Conservation (phyloP, 30 jellyfish, hydroid and myxozoan genomes). For the Aurelia aurita region DNA sequence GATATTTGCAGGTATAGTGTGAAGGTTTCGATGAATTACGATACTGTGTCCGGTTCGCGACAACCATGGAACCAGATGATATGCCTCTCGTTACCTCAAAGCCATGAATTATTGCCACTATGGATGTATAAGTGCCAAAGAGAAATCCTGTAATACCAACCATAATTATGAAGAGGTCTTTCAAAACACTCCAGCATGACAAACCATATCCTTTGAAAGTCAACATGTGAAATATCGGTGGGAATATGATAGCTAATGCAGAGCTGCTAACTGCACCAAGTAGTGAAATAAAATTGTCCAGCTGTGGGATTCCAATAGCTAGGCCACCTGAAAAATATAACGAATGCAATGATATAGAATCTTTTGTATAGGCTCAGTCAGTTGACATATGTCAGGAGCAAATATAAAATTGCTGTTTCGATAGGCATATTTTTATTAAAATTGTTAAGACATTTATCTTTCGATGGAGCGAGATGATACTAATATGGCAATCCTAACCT, state of each 20-base stretch:
- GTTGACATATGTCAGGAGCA: no score
- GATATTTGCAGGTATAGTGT: constrained; percentile 44
- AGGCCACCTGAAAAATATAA: constrained; percentile 78
- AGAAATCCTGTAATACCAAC: constrained; percentile 84
- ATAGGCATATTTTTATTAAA: no score
- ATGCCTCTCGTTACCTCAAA: constrained; percentile 54
- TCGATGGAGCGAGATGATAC: no score
- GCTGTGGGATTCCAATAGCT: constrained; percentile 95
- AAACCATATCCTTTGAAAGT: constrained; percentile 91
- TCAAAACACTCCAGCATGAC: constrained; percentile 39
- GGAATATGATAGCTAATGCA: constrained; percentile 95
- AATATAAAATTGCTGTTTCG: no score
- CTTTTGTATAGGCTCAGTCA: no score
- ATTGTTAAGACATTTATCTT: no score
- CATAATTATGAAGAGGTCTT: constrained; percentile 68
- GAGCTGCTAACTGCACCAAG: constrained; percentile 98
- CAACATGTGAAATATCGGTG: constrained; percentile 88
- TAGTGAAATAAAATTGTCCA: constrained; percentile 90
- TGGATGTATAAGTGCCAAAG: constrained; percentile 87
- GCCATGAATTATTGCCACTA: constrained; percentile 83
- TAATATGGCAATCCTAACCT: no score
- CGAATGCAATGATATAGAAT: no score
- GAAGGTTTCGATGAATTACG: constrained; percentile 15
- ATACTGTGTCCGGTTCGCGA: constrained; percentile 6
- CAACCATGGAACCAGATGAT: not conserved